A percentile compares a stretch with the other conserved stretches of the same genome.
phyloP scores from a whole-genome alignment of 2,797 vertebrate genomes.

The Sebastes iracundus region DNA sequence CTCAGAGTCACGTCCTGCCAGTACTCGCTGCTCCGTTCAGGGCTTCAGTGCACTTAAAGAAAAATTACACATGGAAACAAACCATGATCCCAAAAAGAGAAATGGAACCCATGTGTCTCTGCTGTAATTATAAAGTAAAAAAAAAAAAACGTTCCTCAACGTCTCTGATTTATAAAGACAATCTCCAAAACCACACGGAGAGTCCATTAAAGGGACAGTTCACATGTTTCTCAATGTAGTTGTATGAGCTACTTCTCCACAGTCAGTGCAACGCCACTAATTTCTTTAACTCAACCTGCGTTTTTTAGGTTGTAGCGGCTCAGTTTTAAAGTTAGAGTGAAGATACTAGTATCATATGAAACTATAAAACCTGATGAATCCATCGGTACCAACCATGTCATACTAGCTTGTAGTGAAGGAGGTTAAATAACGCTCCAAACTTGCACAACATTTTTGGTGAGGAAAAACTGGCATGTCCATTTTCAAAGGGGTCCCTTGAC shows the following conservation, averaged over 20 bases:
- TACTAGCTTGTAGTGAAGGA: no score
- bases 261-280: neutral
- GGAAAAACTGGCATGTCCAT: no score
- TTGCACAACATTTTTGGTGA: no score
- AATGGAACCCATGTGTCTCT: constrained; percentile 41
- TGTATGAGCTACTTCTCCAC: neutral
- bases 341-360: no score
- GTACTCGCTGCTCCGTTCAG: no score
- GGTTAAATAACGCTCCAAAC: no score
- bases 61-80: constrained; percentile 53
- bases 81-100: constrained; percentile 33
- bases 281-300: no score
- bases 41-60: constrained; percentile 49
- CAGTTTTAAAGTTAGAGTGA: no score
- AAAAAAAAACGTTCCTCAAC: constrained; percentile 12
- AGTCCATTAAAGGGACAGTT: constrained; percentile 37
- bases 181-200: constrained; percentile 54
- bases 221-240: neutral
- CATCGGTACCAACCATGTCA: no score
- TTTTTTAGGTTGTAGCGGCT: no score
- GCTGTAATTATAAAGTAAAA: neutral
- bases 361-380: no score
- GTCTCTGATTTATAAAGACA: constrained; percentile 43
- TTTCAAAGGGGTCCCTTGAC: no score
- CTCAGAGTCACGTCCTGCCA: constrained; percentile 49